Evolutionary conservation across 2,113 vertebrate species (phyloP), one percentile per base, ranked within the genome.

Genomic region (Charina bottae): DNA sequence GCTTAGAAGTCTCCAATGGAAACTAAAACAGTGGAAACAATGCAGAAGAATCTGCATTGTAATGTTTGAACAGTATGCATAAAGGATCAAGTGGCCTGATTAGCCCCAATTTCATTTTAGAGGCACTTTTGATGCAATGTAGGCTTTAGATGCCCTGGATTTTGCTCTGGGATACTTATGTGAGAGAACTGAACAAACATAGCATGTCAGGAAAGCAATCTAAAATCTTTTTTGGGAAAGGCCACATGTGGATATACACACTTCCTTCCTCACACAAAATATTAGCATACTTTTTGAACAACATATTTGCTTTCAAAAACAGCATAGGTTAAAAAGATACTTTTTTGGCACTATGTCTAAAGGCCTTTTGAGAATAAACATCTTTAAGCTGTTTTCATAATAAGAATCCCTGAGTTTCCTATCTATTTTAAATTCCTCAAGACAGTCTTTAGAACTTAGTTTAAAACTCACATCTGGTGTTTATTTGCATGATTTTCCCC

Each of bases 381-480:
- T 0, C 0, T 0, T 0, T 60, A 91, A 93, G 15, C 12, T 90
- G 89, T 92, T 91, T 92, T 86, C 17, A 6, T 92, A 93, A 42
- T 26, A 95, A 84, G 8, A 92, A 89, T 94, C 95, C 86, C 26
- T 90, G 83, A 93, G 5, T 15, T 88, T 78, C 59, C 6, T 9
- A 33, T 2, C n/a, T 49, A 86, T 83, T 91, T 42, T 87, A 87
- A 88, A 93, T 64, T 93, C 93, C 89, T 78, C 90, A 90, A 83
- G 83, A 94, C 93, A 92, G 88, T 15, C 15, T 88, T 93, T 89
- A 90, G 93, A 94, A 91, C 86, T 2, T 62, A 12, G 3, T 85
- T 94, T 93, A 90, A 91, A 92, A 64, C 19, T 93, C 78, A 59
- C n/a, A 87, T 90, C 90, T 93, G 55, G 10, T 93, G 83, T 94